Conservation (phyloP, 2,797 vertebrate genomes). For the Eulemur rubriventer region DNA sequence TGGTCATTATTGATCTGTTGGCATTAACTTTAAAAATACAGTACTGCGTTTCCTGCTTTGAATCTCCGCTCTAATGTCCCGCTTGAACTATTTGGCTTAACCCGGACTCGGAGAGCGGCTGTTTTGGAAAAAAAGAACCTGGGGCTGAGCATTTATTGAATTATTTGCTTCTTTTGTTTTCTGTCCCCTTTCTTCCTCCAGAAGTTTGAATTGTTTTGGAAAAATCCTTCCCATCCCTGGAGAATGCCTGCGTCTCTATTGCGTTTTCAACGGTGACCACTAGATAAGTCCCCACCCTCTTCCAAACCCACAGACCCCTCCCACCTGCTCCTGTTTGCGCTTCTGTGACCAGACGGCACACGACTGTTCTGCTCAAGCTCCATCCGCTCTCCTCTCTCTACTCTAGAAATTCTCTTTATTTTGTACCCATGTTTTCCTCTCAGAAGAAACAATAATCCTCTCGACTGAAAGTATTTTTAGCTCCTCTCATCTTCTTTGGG, state of each 20-base stretch:
- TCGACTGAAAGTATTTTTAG: conserved; percentile 46
- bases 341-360: not conserved
- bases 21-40: not conserved
- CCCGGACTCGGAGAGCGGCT: not conserved
- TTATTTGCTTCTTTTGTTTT: not conserved
- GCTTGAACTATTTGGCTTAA: not conserved
- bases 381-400: not conserved
- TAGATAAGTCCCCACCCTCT: not conserved
- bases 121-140: not conserved
- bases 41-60: not conserved
- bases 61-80: not conserved
- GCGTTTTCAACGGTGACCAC: not conserved
- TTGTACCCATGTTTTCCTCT: not conserved
- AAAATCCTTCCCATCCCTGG: not conserved
- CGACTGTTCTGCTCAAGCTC: not conserved
- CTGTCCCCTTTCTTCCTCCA: not conserved
- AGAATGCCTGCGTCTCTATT: not conserved
- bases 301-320: not conserved
- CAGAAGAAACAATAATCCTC: conserved; percentile 23
- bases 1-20: not conserved
- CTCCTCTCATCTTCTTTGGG: not conserved
- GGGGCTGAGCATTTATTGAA: not conserved
- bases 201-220: not conserved
- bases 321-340: not conserved
- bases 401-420: not conserved